Base-by-base conservation (phyloP, 2,888 invertebrate species). In the Prenolepis imparis region DNA sequence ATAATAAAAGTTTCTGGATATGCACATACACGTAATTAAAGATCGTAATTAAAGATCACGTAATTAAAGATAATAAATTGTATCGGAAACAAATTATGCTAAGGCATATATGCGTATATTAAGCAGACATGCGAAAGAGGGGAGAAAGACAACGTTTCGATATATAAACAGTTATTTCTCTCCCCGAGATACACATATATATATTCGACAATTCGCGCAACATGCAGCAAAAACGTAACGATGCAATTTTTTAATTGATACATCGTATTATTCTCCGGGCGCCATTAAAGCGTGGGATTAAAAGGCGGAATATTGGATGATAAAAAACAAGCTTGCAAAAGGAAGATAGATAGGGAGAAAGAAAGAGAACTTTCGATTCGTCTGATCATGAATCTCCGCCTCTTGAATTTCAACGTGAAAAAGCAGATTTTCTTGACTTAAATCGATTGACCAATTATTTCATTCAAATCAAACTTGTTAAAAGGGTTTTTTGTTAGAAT, bases 231-330 rank as follows among this genome's bases (percentile, higher is more conserved):
- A 48, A 48, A 18, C 55, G 55, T 55, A 68, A 77, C 55, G 55
- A 28, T 28, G 28, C 68, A 67, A 77, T 68, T 77, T 77, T 77
- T 77, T 77, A 77, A 77, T 77, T 77, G 77, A 68, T 77, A 77
- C 68, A 41, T 41, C 41, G 28, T 41, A 41, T 57, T 41, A 41
- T 57, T 67, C n/a, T 9, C 68, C 68, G 55, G 5, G 15, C 75
- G 68, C 41, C 28, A 57, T 68, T 78, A 59, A 70, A 78, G 70
- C 72, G 44, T 77, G 77, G 59, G 59, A 78, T 78, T 72, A 72
- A 70, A 70, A 68, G 77, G 55, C 68, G 77, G 77, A 68, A 77
- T 68, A 57, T 77, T n/a, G 11, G 52, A 57, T 52, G 36, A 52
- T 28, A 77, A 77, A 68, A 68, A 70, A 59, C 36, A 41, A 44